Base-by-base conservation (phyloP, 2,888 invertebrate genomes). In the Hoplodrina blanda region DNA sequence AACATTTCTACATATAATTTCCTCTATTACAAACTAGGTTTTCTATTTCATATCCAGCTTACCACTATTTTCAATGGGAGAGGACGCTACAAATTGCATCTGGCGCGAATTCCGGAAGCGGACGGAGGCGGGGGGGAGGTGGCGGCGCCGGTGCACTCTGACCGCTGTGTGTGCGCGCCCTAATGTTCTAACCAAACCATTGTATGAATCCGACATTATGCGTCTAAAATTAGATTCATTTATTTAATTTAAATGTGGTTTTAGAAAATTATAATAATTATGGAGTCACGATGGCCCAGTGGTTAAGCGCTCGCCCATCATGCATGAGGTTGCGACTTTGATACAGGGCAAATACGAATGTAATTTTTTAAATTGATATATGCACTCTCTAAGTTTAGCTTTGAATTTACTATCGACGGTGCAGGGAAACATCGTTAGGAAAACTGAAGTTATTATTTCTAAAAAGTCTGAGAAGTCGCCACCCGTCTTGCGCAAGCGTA, bases 51-150 rank as follows among this genome's bases (percentile, higher is more conserved):
- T 79, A 79, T 75, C 69, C 71, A 68, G 71, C 65, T 77, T 73
- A 77, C 61, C 62, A 67, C 50, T 69, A 73, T 71, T 82, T 76
- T 70, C 78, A 74, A 75, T 76, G 70, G 62, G 41, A 61, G 69
- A 76, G 72, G 68, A 76, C 82, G 78, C 82, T 81, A 83, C 83
- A 88, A 85, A 88, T 87, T 85, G 88, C 85, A 87, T 84, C 80
- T 83, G 84, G 85, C 77, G 85, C 69, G 76, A 79, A 81, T 66
- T 73, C 86, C 89, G 89, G 90, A 89, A 85, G 82, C 81, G 76
- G 81, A 70, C 78, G 83, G 75, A 30, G 74, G 68, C 63, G 66
- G 69, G 54, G 65, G 78, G 86, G 85, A 83, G 82, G 86, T 80
- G 80, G 80, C 83, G 84, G 74, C 84, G 84, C 84, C 84, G 84